Evolutionary conservation across 1,140 invertebrate genomes (phyloP), one percentile per base, ranked within the genome.

Genomic region (Grapholita molesta): DNA sequence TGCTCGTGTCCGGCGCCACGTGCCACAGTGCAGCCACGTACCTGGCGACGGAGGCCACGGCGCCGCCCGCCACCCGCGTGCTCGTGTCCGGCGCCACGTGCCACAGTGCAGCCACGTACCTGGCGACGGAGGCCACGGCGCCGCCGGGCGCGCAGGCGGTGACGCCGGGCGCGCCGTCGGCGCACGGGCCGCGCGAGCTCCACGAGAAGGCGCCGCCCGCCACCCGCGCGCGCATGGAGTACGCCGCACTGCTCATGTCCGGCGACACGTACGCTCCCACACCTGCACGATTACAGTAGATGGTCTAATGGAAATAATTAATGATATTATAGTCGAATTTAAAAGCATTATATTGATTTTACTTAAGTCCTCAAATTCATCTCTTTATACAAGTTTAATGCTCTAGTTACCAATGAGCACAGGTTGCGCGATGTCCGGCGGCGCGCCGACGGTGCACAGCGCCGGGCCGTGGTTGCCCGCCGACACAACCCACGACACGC

Each of bases 231-330:
- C 96, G 93, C 87, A 99, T 93, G 0, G 97, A 97, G 93, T 99
- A 99, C 85, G 98, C 97, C 6, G 98, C 97, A 65, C 95, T 92
- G 97, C 99, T 99, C 98, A 99, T 99, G 73, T 99, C 97, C 5
- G 98, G 97, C 0, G 98, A 99, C 48, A 99, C 97, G 90, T 98
- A 99, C 48, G 99, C 98, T 52, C 98, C 98, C 42, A 99, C 97
- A 38, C 97, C 96, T 95, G 76, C 9, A 61, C 12, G 61, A 42
- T 6, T 15, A 28, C 18, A 21, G 42, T 52, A 33, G 78, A n/a
- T n/a, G n/a, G n/a, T 30, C 28, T 30, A 30, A 30, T 3, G 28
- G 28, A 30, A 30, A n/a, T n/a, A n/a, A n/a, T n/a, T n/a, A n/a
- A n/a, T n/a, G n/a, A n/a, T n/a, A n/a, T n/a, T n/a, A n/a, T n/a